A percentile compares a stretch with the other conserved stretches of the same genome.
Conservation (phyloP, 2,797 vertebrate species). For the Pterois miles region DNA sequence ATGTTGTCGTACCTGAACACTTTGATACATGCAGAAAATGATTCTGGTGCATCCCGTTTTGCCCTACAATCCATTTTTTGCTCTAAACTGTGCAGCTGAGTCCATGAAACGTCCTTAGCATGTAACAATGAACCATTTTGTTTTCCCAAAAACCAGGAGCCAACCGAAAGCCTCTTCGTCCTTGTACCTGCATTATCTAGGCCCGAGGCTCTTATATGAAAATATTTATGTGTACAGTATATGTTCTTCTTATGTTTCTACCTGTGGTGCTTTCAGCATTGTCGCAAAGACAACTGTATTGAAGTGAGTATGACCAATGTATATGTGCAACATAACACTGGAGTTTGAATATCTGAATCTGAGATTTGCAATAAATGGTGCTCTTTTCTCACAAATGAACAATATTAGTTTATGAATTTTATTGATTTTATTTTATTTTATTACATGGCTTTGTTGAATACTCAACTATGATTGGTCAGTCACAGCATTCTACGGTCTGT, state of each 20-base stretch:
- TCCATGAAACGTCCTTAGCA: conserved; percentile 56
- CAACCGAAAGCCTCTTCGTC: conserved; percentile 37
- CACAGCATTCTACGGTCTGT: no score
- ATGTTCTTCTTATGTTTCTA: conserved; percentile 63
- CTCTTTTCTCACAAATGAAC: conserved; percentile 81
- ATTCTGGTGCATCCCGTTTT: conserved; percentile 34
- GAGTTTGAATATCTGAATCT: conserved; percentile 72
- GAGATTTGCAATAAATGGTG: conserved; percentile 85
- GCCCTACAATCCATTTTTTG: conserved; percentile 45
- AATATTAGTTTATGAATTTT: conserved; percentile 22
- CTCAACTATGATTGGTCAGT: no score
- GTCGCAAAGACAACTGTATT: conserved; percentile 67
- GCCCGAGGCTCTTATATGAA: conserved; percentile 46
- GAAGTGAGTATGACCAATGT: conserved; percentile 70
- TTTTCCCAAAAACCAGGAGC: conserved; percentile 42
- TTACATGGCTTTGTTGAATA: no score
- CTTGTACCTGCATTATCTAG: conserved; percentile 27
- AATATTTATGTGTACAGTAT: conserved; percentile 69
- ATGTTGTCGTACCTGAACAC: conserved; percentile 57
- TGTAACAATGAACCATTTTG: conserved; percentile 58
- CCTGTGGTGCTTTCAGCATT: conserved; percentile 78
- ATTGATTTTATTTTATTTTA: background rate
- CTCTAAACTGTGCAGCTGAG: conserved; percentile 50
- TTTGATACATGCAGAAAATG: conserved; percentile 56
- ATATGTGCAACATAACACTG: conserved; percentile 76